These are phyloP conservation scores for Helicoverpa zea DNA, from an alignment of 1,140 invertebrate genomes.

Conservation along the genomic window DNA sequence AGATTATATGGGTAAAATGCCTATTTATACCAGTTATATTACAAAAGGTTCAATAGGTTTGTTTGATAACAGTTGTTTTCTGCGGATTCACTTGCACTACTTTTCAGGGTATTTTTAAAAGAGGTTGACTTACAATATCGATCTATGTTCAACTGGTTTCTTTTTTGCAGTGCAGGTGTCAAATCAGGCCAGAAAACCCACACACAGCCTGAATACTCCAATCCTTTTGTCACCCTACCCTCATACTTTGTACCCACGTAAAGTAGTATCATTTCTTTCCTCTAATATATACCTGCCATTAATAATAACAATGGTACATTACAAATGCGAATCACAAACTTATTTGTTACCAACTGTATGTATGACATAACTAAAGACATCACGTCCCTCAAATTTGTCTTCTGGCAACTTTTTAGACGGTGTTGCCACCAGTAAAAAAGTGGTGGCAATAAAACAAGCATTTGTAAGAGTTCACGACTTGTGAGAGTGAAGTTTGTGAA, in stretches of 20 bases:
- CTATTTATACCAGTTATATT: too few relatives aligned
- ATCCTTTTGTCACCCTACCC: too few relatives aligned
- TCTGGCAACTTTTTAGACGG: slow-evolving; percentile 59
- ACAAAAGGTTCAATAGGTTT: too few relatives aligned
- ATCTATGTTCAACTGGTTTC: too few relatives aligned
- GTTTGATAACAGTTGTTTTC: too few relatives aligned
- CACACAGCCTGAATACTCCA: too few relatives aligned
- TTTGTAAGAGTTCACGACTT: slow-evolving; percentile 64
- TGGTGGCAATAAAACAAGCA: slow-evolving; percentile 64
- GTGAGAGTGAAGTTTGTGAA: slow-evolving; percentile 58
- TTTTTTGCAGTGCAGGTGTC: too few relatives aligned
- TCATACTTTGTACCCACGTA: too few relatives aligned
- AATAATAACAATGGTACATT: slow-evolving; percentile 24
- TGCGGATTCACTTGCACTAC: too few relatives aligned
- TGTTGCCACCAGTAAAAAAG: slow-evolving; percentile 62
- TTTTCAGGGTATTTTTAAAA: too few relatives aligned
- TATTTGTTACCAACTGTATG: slow-evolving; percentile 43
- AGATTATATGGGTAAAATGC: not conserved
- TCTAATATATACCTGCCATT: slow-evolving; percentile 2
- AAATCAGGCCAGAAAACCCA: too few relatives aligned
- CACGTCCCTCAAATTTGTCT: slow-evolving; percentile 69
- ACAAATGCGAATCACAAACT: slow-evolving; percentile 28
- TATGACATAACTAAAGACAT: slow-evolving; percentile 60
- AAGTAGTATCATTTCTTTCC: not conserved
- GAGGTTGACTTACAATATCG: too few relatives aligned